Base-by-base conservation (phyloP, 2,888 invertebrate species). In the Cybosia mesomella region DNA sequence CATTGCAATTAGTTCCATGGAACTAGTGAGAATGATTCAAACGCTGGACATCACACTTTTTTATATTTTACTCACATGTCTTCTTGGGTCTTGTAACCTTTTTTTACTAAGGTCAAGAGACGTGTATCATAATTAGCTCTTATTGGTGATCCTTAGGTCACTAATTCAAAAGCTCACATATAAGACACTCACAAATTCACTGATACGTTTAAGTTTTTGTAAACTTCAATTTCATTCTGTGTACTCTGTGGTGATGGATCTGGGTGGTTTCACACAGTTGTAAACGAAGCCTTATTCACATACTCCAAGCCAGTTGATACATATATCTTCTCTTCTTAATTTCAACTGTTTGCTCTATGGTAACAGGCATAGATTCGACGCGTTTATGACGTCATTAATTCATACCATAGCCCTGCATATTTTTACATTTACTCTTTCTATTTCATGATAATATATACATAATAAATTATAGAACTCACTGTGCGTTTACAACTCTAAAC, bases 201-300 rank as follows among this genome's bases (percentile, higher is more conserved):
- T n/a, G n/a, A 9, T 2, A 8, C n/a, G 7, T 5, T 39, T 15
- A 4, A 4, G 0, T 43, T 49, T 49, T 49, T 8, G 0, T n/a
- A n/a, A 43, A 49, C 9, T 49, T n/a, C 49, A n/a, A 4, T 79
- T 66, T 87, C 69, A 82, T 86, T 54, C 70, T 83, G 54, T 63
- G 77, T 66, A 9, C 59, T 4, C 61, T 18, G 34, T 59, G 59
- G 59, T 24, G n/a, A 9, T 28, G 0, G 22, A 18, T n/a, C 18
- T 0, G 0, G 1, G 24, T 21, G 22, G 54, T 22, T 36, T 36
- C 36, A 36, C 36, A 3, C 2, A 36, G 36, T 36, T 36, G 36
- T 36, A 13, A 36, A 15, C 39, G 15, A 39, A 39, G 4, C 39
- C 0, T 15, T 15, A 15, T 39, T 43, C 43, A 43, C 13, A 18